Percentiles rank a stretch among this genome's conserved stretches.
phyloP scores from a whole-genome alignment of 2,888 invertebrate species.

The Andrena fulva region DNA sequence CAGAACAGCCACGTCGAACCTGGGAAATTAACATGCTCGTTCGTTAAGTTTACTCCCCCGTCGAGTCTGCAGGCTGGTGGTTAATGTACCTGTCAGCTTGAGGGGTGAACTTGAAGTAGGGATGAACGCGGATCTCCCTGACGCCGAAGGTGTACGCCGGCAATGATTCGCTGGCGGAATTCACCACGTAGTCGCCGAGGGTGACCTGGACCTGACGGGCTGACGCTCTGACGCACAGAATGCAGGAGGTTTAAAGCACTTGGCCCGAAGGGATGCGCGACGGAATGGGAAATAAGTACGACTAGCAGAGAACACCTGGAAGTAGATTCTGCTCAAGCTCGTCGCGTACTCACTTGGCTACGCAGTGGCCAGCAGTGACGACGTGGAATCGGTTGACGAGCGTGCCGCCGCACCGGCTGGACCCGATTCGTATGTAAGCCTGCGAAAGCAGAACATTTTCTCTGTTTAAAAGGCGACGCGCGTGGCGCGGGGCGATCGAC shows the following conservation, averaged over 20 bases:
- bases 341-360: slow-evolving; percentile 87
- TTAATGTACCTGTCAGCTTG: slow-evolving; percentile 89
- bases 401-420: slow-evolving; percentile 97
- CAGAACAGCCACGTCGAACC: slow-evolving; percentile 96
- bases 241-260: neutral
- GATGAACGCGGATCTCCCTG: slow-evolving; percentile 95
- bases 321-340: neutral
- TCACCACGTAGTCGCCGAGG: slow-evolving; percentile 96
- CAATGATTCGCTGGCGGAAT: slow-evolving; percentile 95
- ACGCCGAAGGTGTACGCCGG: slow-evolving; percentile 97
- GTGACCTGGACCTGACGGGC: slow-evolving; percentile 97
- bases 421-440: slow-evolving; percentile 96
- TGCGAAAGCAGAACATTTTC: slow-evolving; percentile 70
- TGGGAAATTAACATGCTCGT: slow-evolving; percentile 44
- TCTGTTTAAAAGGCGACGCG: slow-evolving; percentile 24
- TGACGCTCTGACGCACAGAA: slow-evolving; percentile 87
- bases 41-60: neutral
- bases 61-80: neutral
- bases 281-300: no score
- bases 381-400: slow-evolving; percentile 96
- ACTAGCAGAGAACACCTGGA: neutral
- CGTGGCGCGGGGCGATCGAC: neutral
- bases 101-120: slow-evolving; percentile 96
- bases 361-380: slow-evolving; percentile 97
- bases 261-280: neutral